Evolutionary conservation across 2,113 vertebrate genomes (phyloP).

Genomic region (Axis porcinus): DNA sequence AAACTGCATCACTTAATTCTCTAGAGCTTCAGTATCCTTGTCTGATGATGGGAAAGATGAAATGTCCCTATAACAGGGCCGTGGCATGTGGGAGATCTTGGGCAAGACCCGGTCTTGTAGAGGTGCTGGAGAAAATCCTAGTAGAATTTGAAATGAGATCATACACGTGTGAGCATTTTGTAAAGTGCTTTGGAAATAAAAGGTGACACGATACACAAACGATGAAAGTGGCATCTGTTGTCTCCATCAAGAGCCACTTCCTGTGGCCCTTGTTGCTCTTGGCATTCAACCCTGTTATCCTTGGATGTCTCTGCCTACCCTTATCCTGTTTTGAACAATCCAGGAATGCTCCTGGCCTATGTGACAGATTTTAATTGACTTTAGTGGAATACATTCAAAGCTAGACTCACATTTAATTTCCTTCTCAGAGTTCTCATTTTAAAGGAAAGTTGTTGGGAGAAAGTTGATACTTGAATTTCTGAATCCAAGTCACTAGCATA

Average conservation of each 20-base stretch:
- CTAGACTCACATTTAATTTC: not conserved
- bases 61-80: too few relatives aligned
- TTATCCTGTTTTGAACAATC: not conserved
- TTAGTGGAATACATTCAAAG: not conserved
- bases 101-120: not conserved
- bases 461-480: slow-evolving; percentile 9
- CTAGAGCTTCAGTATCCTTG: too few relatives aligned
- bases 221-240: not conserved
- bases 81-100: not conserved
- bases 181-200: not conserved
- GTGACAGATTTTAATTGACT: not conserved
- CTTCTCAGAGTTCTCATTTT: not conserved
- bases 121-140: not conserved
- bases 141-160: not conserved
- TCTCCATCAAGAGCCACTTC: not conserved
- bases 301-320: not conserved
- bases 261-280: not conserved
- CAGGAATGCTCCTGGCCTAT: not conserved
- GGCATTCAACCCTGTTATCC: not conserved
- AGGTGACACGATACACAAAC: fast-evolving
- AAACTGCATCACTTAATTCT: not conserved
- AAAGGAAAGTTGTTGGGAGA: not conserved
- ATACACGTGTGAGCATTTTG: not conserved
- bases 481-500: not conserved
- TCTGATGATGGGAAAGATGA: not conserved